Conservation (phyloP, 2,113 vertebrate genomes). For the Myxocyprinus asiaticus region DNA sequence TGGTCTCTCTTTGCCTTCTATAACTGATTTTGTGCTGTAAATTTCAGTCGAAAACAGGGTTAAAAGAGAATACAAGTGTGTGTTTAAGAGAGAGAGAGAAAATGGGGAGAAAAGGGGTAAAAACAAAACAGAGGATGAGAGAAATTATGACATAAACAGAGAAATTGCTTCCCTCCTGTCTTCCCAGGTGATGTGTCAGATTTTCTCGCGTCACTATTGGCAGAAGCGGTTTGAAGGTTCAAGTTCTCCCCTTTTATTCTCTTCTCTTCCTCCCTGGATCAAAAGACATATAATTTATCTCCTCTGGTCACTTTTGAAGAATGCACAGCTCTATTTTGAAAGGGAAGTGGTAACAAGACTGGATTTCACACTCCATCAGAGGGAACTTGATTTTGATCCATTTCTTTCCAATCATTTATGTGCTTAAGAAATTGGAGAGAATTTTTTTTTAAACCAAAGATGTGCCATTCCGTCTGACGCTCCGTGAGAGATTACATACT, state of each 20-base stretch:
- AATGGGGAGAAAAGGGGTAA: not conserved
- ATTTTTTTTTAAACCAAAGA: conserved; percentile 32
- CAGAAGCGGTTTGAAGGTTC: conserved; percentile 61
- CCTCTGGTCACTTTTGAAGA: conserved; percentile 60
- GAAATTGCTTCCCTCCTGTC: conserved; percentile 46
- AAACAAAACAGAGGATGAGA: not conserved
- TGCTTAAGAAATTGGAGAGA: conserved; percentile 11
- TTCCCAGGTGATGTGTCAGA: conserved; percentile 65
- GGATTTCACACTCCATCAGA: conserved; percentile 73
- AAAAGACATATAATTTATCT: conserved; percentile 73
- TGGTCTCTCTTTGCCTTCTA: not conserved
- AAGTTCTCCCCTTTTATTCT: conserved; percentile 48
- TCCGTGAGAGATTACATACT: not conserved
- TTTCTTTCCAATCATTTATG: conserved; percentile 51
- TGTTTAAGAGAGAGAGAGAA: conserved; percentile 27
- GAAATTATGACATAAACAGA: conserved; percentile 4
- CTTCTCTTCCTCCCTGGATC: conserved; percentile 59
- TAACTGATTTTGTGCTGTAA: conserved; percentile 11
- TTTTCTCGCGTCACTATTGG: conserved; percentile 62
- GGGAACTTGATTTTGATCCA: conserved; percentile 67
- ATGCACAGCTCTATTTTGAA: not conserved
- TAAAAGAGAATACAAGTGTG: conserved; percentile 21
- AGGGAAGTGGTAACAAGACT: conserved; percentile 25
- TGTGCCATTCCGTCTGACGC: conserved; percentile 56
- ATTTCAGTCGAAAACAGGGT: not conserved